A percentile compares a stretch with the other conserved stretches of the same genome.
phyloP scores from a whole-genome alignment of 2,113 vertebrate species.

The Dromas ardeola region DNA sequence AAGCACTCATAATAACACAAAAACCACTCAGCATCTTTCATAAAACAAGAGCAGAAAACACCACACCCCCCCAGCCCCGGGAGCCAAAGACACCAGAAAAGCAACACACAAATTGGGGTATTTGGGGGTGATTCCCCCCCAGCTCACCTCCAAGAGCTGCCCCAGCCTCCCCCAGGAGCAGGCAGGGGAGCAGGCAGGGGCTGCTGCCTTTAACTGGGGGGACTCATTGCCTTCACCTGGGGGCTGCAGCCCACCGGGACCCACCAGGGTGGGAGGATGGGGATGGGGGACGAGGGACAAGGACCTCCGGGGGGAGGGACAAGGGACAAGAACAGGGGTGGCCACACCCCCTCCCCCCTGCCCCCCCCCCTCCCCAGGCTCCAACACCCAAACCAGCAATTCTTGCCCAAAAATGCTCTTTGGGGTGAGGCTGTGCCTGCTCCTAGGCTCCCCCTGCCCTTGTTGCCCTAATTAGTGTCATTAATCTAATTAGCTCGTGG shows the following conservation, averaged over 20 bases:
- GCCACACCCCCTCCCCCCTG: rapidly evolving
- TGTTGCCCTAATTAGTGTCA: background rate
- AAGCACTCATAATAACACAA: rapidly evolving
- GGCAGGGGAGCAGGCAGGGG: background rate
- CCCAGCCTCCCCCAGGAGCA: background rate
- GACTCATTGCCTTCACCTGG: background rate
- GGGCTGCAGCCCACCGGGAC: background rate
- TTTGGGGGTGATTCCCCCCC: rapidly evolving
- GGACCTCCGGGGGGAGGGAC: too few species aligned
- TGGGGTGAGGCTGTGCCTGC: rapidly evolving
- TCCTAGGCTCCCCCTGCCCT: background rate
- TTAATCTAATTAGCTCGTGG: rapidly evolving
- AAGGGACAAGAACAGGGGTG: background rate
- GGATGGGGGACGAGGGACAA: background rate
- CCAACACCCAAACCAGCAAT: background rate
- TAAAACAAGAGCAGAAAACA: rapidly evolving
- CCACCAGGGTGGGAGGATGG: rapidly evolving
- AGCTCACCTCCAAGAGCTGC: background rate
- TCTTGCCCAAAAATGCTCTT: background rate
- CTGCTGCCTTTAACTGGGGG: background rate
- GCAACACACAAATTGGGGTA: rapidly evolving
- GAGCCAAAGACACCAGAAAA: rapidly evolving
- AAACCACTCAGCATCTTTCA: rapidly evolving
- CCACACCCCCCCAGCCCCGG: too few species aligned
- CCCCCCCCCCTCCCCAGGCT: background rate